Base-by-base conservation (phyloP, 2,113 vertebrate genomes). In the Dasyornis broadbenti region DNA sequence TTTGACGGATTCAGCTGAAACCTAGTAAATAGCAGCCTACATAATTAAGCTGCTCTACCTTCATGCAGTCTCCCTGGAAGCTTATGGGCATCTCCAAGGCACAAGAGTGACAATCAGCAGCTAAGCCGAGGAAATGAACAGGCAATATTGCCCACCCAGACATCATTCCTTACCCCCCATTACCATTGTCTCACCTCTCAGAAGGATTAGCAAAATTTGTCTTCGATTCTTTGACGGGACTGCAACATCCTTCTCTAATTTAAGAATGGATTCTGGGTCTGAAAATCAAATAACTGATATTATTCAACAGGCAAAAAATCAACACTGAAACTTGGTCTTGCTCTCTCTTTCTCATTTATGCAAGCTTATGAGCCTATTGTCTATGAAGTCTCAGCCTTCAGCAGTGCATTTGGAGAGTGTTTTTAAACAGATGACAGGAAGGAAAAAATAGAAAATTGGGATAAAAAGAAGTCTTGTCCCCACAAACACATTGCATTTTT, bases 21-120 rank as follows among this genome's bases (percentile, higher is more conserved):
- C 96, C 96, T 83, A 90, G 97, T 97, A 98, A 98, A 97, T 97
- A 97, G 94, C 94, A 96, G 92, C 68, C 92, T 97, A 95, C 96
- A 95, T 98, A 98, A 98, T 98, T 98, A 98, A 97, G 97, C 97
- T 97, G 79, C 81, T 96, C 92, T 94, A 93, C 97, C 96, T 95
- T 94, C 39, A 3, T 82, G 77, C 79, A 94, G 94, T 87, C 84
- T 96, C 93, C 94, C 95, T 94, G 93, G 96, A 98, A 97, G 96
- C 93, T 97, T 91, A 95, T 44, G 66, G 96, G 95, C 93, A 97
- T 95, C 97, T 97, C 96, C 89, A 60, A 97, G 94, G 96, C 95
- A 80, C 86, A 85, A 91, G 81, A 97, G 94, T 95, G 95, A 96
- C 94, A 96, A 96, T 90, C 96, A 97, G 92, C 28, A 96, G 91